phyloP scores from a whole-genome alignment of 2,797 vertebrate genomes.

The Emys orbicularis region DNA sequence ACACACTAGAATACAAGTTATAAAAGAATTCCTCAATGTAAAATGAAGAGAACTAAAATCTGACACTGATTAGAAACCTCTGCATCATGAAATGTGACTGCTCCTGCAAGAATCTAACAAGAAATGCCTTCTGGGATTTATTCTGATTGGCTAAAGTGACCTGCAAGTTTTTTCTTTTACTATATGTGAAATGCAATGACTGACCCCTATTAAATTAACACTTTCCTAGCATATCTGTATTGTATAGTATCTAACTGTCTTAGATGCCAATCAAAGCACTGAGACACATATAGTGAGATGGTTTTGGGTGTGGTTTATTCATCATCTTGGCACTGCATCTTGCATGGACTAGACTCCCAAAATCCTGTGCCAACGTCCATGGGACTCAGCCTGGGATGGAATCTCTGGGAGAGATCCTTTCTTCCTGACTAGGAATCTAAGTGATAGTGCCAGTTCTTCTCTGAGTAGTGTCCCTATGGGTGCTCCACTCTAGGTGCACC shows the following conservation, averaged over 20 bases:
- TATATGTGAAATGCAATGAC: conserved; percentile 25
- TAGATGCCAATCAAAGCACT: not conserved
- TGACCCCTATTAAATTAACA: conserved; percentile 39
- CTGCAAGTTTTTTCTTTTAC: not conserved
- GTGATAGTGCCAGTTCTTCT: not conserved
- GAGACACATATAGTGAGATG: not conserved
- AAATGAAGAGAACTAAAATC: not conserved
- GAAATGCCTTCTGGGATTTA: conserved; percentile 40
- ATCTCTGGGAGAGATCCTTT: not conserved
- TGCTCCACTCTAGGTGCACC: too few relatives aligned
- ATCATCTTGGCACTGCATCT: not conserved
- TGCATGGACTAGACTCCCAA: not conserved
- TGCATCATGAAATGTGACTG: conserved; percentile 54
- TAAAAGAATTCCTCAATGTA: too few relatives aligned
- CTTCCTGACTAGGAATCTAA: not conserved
- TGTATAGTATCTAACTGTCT: not conserved
- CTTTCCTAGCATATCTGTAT: not conserved
- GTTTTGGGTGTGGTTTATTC: not conserved
- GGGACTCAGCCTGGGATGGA: not conserved
- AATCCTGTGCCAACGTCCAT: not conserved
- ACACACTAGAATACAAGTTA: not conserved
- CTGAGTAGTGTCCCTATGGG: too few relatives aligned
- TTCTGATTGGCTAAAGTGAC: conserved; percentile 66
- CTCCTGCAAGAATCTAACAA: conserved; percentile 46
- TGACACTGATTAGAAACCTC: conserved; percentile 55